Conservation (phyloP, 2,888 invertebrate species). For the Heteromyza rotundicornis region DNA sequence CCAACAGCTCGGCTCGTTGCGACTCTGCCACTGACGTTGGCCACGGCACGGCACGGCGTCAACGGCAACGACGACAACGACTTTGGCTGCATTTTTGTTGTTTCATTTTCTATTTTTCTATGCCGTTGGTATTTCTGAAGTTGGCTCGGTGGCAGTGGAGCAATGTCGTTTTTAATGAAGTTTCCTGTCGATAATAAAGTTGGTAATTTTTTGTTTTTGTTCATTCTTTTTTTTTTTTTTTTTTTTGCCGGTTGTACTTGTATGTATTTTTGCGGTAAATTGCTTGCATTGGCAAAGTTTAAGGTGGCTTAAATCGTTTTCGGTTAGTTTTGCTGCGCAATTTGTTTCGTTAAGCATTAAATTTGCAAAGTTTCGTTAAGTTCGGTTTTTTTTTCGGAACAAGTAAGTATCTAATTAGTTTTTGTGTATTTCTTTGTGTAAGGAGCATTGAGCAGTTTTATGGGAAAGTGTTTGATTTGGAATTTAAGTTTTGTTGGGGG, state of each 20-base stretch:
- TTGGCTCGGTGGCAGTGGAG: slow-evolving; percentile 10
- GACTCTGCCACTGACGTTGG: no score
- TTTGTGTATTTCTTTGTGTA: no score
- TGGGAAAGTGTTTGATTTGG: no score
- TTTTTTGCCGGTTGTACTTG: slow-evolving; percentile 22
- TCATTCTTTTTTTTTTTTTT: slow-evolving; percentile 24
- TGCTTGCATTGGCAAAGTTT: not conserved
- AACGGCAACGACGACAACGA: no score
- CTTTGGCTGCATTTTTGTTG: not conserved
- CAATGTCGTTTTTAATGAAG: slow-evolving; percentile 43
- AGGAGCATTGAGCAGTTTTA: no score
- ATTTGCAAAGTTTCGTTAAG: not conserved
- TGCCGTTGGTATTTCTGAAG: slow-evolving; percentile 4
- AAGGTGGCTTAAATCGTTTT: not conserved
- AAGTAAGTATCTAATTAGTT: no score
- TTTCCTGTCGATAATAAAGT: slow-evolving; percentile 47
- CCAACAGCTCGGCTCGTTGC: no score
- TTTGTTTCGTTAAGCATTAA: no score
- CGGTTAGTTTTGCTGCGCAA: no score
- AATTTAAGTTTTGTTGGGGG: no score
- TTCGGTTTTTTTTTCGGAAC: not conserved
- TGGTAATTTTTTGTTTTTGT: slow-evolving; percentile 3
- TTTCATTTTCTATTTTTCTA: slow-evolving; percentile 17
- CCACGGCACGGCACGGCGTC: no score
- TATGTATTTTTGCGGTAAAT: not conserved